Base-by-base conservation (phyloP, 2,113 vertebrate genomes). In the Larimichthys crocea region DNA sequence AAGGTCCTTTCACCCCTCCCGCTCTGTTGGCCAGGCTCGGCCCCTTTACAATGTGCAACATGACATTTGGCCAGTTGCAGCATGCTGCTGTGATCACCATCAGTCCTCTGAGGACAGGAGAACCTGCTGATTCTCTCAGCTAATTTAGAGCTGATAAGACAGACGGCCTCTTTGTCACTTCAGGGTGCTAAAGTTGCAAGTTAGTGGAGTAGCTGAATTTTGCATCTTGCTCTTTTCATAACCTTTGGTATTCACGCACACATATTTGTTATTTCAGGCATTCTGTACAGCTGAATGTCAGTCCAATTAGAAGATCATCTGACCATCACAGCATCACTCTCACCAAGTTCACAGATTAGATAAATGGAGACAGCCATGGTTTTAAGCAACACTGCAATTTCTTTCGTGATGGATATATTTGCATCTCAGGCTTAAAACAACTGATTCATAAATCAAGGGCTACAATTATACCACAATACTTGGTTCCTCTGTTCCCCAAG, bases 21-120 rank as follows among this genome's bases (percentile, higher is more conserved):
- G 1, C 26, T 16, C 20, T 17, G 29, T 46, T 10, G 62, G 26
- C n/a, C 74, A 67, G 29, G 61, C 24, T 69, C 75, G 60, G 59
- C 35, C 71, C 71, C 67, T 42, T 67, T 52, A 75, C 71, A 85
- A 81, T 67, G 59, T 85, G 76, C 85, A 79, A 56, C 78, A 65
- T 91, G 90, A 63, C 90, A 93, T 93, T 90, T 92, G 86, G 83
- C 89, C 85, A 88, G 88, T 92, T 75, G 89, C 88, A 86, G 68
- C 88, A 73, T 50, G 89, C 79, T 79, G 83, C 78, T 88, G 82
- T 86, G 88, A 75, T 90, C 82, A 66, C 31, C 84, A 31, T 88
- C 86, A 84, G 80, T 83, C 76, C 85, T 86, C 68, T 35, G 56
- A 86, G 76, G 85, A 88, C 69, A 85, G 11, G 57, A 82, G 61